Conservation (phyloP, 2,888 invertebrate genomes). For the Sturmia bella region DNA sequence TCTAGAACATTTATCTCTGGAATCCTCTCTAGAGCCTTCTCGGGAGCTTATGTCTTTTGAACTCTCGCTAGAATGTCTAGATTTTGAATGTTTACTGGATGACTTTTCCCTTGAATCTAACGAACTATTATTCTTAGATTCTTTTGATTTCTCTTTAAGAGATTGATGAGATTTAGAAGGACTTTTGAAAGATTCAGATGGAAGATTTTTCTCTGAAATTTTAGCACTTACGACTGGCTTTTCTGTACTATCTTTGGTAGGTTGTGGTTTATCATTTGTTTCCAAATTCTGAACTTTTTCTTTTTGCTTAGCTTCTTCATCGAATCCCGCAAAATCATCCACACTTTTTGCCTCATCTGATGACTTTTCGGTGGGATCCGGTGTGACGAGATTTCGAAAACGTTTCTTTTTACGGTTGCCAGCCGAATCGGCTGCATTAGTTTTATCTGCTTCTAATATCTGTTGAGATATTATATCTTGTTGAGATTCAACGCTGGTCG, state of each 20-base stretch:
- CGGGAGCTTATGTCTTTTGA: constrained; percentile 39
- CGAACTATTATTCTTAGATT: constrained; percentile 26
- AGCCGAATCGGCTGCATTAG: constrained; percentile 1
- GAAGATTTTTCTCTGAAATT: not conserved
- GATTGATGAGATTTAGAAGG: constrained; percentile 39
- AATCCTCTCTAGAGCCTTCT: constrained; percentile 43
- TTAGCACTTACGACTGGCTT: not conserved
- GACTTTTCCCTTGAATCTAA: constrained; percentile 39
- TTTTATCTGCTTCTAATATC: not conserved
- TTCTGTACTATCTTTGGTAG: not conserved
- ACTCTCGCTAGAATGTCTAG: constrained; percentile 22
- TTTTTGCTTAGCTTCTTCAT: constrained; percentile 8
- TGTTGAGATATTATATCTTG: not conserved
- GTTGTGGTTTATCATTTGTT: not conserved
- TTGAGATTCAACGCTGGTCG: not conserved
- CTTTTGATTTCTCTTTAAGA: constrained; percentile 41
- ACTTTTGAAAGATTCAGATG: constrained; percentile 39
- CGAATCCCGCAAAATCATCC: constrained; percentile 54
- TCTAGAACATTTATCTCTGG: constrained; percentile 37
- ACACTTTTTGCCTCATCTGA: not conserved
- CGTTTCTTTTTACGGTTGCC: constrained; percentile 52
- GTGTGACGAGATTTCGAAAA: constrained; percentile 52
- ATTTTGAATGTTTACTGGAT: not conserved
- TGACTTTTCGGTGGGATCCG: not conserved
- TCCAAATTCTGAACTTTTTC: constrained; percentile 5